Percentiles rank a stretch among this genome's conserved stretches.
Conservation (phyloP, 2,888 invertebrate species). For the Aelia acuminata region DNA sequence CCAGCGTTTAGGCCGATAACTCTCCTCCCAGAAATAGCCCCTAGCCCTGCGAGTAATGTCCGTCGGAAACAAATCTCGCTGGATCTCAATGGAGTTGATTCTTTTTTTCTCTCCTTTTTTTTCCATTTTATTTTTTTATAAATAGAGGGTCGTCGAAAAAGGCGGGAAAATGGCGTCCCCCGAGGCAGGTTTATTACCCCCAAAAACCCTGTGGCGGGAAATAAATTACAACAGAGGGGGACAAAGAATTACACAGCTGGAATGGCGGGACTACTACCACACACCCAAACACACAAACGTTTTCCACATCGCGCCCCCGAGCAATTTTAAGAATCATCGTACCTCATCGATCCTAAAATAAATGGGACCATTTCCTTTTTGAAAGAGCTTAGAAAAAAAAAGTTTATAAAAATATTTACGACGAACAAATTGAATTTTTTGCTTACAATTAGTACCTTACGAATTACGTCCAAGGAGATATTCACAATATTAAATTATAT, state of each 20-base stretch:
- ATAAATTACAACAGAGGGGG: conserved; percentile 30
- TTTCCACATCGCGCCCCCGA: not conserved
- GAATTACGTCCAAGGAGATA: too few relatives aligned
- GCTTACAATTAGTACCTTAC: too few relatives aligned
- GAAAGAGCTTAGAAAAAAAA: not conserved
- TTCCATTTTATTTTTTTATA: conserved; percentile 3
- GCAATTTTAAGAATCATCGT: not conserved
- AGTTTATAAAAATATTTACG: not conserved
- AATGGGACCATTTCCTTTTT: not conserved
- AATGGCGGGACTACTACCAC: not conserved
- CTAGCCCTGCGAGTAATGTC: not conserved
- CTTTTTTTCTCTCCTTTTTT: not conserved
- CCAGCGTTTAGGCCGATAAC: conserved; percentile 31
- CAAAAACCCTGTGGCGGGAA: conserved; percentile 43
- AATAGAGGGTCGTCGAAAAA: conserved; percentile 2
- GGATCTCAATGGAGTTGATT: conserved; percentile 32
- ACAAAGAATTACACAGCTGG: conserved; percentile 39
- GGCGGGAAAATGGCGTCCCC: conserved; percentile 33
- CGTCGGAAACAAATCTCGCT: not conserved
- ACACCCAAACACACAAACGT: not conserved
- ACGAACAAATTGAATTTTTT: not conserved
- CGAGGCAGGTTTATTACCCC: conserved; percentile 37
- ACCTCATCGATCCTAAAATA: not conserved
- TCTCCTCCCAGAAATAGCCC: conserved; percentile 14
- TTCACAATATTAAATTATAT: too few relatives aligned